Evolutionary conservation across 2,113 vertebrate genomes (phyloP), one percentile per base, ranked within the genome.

Genomic region (Leptodactylus fuscus): DNA sequence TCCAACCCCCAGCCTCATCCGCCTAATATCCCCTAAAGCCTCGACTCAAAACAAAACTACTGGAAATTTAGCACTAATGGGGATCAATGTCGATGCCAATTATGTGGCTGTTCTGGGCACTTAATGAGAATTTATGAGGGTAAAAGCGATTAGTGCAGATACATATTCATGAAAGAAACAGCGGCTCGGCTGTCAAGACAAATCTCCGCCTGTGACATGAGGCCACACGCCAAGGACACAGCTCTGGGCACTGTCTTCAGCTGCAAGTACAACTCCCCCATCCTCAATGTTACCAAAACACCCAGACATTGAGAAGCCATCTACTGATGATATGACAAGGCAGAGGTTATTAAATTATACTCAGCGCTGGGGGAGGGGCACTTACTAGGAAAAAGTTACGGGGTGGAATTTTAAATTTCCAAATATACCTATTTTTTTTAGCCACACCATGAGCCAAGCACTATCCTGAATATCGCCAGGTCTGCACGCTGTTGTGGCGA

Each of bases 61-160:
- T 29, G 51, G 36, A 44, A 83, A 83, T 76, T 51, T 69, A 60
- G 22, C 55, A 27, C 44, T 85, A 85, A 85, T 85, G 83, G 83
- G 83, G 75, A 85, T 79, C 83, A 85, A 55, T 79, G 75, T 85
- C 83, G 48, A 13, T 24, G 60, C 46, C 83, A 70, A 85, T 85
- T 85, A 85, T 22, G 44, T 79, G 65, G n/a, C 38, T 69, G 60
- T 65, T 79, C 65, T 70, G 75, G 83, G 83, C 60, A 55, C 62
- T 55, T 79, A 85, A 85, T 79, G 75, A 70, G 83, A 85, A 85
- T 85, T 69, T 85, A 85, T 85, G 55, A 77, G 58, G 74, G 82
- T 49, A 67, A 77, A 77, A 85, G 73, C 58, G 55, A 85, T 85
- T 85, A 85, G 36, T 67, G 44, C 27, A 29, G 24, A 85, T 79